Evolutionary conservation across 1,140 invertebrate species (phyloP).

Genomic region (Bemisia tabaci): DNA sequence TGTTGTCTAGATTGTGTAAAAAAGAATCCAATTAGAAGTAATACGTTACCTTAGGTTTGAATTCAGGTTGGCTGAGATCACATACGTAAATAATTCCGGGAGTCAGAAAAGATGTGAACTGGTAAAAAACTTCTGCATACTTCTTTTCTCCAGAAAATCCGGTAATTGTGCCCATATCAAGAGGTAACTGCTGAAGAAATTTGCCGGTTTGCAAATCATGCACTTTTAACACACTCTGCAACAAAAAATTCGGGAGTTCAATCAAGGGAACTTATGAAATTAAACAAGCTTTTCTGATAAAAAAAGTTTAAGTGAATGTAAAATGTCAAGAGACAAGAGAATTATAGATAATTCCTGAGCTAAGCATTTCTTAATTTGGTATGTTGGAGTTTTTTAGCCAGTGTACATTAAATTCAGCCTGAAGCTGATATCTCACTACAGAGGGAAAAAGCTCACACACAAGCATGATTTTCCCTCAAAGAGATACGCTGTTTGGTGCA

Average conservation of each 20-base stretch:
- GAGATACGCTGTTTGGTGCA: too few relatives aligned
- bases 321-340: neutral
- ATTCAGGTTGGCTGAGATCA: conserved; percentile 52
- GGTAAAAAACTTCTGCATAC: conserved; percentile 82
- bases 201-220: conserved; percentile 60
- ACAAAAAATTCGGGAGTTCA: too few relatives aligned
- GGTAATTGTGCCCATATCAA: conserved; percentile 75
- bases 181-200: conserved; percentile 51
- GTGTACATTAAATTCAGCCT: too few relatives aligned
- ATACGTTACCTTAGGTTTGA: conserved; percentile 46
- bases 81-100: conserved; percentile 82
- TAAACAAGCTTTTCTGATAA: neutral
- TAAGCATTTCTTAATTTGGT: too few relatives aligned
- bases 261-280: too few relatives aligned
- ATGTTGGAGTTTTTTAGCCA: too few relatives aligned
- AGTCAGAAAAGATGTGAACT: conserved; percentile 85
- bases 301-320: neutral
- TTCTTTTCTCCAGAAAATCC: conserved; percentile 73
- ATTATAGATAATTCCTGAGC: too few relatives aligned
- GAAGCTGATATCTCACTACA: too few relatives aligned
- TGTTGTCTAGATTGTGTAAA: too few relatives aligned
- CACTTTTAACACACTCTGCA: conserved; percentile 70
- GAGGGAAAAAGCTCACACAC: too few relatives aligned
- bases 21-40: neutral
- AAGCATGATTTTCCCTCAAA: too few relatives aligned